Conservation (phyloP, 2,113 vertebrate genomes). For the Chloebia gouldiae region DNA sequence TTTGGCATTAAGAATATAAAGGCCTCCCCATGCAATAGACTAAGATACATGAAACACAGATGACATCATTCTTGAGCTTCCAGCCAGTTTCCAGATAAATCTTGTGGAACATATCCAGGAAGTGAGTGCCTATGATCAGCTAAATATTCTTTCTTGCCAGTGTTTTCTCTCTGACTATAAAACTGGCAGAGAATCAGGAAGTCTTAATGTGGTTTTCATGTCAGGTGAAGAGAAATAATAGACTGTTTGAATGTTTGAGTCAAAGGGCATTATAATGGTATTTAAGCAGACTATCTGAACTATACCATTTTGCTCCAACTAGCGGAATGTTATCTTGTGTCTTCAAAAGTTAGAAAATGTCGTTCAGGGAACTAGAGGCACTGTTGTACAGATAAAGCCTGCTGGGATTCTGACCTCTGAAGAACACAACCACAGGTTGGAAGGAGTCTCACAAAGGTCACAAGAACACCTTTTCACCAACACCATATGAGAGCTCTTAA, state of each 20-base stretch:
- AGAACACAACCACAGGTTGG: not conserved
- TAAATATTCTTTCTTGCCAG: not conserved
- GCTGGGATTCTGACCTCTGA: not conserved
- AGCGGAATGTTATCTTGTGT: not conserved
- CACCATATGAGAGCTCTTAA: not conserved
- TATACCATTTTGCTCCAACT: not conserved
- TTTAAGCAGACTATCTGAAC: not conserved
- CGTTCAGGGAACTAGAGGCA: not conserved
- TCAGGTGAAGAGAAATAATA: not conserved
- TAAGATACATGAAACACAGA: not conserved
- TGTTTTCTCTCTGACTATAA: not conserved
- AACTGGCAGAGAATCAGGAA: not conserved
- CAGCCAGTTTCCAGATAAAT: not conserved
- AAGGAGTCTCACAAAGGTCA: not conserved
- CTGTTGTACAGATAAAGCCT: not conserved
- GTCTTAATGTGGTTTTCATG: not conserved
- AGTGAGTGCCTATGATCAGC: not conserved
- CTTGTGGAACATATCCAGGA: not conserved
- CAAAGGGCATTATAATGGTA: not conserved
- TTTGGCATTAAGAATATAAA: not conserved
- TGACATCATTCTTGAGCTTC: conserved; percentile 1
- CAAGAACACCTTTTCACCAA: not conserved
- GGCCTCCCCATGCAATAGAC: not conserved
- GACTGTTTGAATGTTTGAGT: not conserved
- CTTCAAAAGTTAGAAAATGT: not conserved